phyloP scores from a whole-genome alignment of 2,797 vertebrate genomes.

The Podargus strigoides region DNA sequence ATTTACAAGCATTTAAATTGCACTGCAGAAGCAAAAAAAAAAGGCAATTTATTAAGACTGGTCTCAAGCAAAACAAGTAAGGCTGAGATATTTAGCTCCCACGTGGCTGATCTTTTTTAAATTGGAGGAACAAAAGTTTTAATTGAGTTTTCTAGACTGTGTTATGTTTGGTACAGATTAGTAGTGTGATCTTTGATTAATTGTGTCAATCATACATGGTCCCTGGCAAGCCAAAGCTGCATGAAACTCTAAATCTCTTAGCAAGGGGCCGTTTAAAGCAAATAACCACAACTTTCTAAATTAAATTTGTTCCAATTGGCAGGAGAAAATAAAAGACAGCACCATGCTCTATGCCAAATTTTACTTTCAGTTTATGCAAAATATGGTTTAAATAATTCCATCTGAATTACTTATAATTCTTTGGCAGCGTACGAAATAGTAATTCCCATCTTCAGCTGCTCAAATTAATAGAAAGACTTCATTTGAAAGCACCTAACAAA shows the following conservation, averaged over 20 bases:
- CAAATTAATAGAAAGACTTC: background rate
- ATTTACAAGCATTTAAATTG: background rate
- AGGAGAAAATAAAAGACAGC: background rate
- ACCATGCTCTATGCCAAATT: background rate
- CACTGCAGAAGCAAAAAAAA: slow-evolving; percentile 2
- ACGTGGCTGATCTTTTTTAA: background rate
- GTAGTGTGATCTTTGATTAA: slow-evolving; percentile 40
- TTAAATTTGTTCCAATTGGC: background rate
- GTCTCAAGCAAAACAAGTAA: background rate
- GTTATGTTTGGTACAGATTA: slow-evolving; percentile 1
- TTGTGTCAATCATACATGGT: background rate
- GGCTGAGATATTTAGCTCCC: background rate
- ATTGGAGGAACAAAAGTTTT: slow-evolving; percentile 2
- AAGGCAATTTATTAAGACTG: background rate
- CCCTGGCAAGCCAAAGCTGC: background rate
- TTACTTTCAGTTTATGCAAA: background rate
- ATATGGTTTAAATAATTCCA: background rate
- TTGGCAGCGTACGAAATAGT: background rate
- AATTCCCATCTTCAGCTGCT: background rate
- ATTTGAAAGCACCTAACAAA: background rate
- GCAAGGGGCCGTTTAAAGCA: background rate
- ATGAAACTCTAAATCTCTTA: background rate
- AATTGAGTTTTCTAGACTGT: slow-evolving; percentile 12
- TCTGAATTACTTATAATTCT: background rate
- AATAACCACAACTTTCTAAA: background rate